A percentile compares a stretch with the other conserved stretches of the same genome.
Evolutionary conservation across 2,113 vertebrate species (phyloP).

Genomic region (Aphelocoma coerulescens): DNA sequence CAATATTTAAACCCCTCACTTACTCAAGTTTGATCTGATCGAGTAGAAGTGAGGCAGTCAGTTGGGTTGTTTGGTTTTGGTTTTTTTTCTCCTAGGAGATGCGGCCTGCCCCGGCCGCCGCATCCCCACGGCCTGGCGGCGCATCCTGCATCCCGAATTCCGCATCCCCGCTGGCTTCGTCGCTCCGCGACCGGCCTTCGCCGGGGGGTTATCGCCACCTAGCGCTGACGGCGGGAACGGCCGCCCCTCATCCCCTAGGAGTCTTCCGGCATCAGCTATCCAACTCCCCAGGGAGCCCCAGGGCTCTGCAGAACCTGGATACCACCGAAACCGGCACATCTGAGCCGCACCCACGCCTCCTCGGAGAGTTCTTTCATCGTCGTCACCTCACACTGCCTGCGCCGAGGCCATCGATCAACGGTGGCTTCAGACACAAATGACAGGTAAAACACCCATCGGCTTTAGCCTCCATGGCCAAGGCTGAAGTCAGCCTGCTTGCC

Average conservation of each 20-base stretch:
- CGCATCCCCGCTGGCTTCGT: background rate
- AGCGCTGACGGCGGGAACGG: background rate
- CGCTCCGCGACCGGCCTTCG: background rate
- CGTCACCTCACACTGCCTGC: background rate
- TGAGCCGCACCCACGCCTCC: accelerated
- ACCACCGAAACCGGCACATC: background rate
- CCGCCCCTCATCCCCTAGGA: accelerated
- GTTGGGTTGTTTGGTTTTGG: background rate
- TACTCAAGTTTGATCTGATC: background rate
- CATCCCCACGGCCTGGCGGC: too few species aligned
- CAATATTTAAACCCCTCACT: slow-evolving; percentile 20
- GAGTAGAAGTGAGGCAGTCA: background rate
- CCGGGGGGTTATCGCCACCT: slow-evolving; percentile 13
- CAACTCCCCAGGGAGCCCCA: accelerated
- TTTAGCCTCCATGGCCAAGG: background rate
- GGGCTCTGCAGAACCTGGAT: background rate
- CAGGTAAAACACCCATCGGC: background rate
- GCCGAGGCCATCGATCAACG: background rate
- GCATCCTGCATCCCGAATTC: too few species aligned
- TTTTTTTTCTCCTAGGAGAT: background rate
- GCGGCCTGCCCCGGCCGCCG: background rate
- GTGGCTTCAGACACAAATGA: background rate
- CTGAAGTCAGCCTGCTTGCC: background rate
- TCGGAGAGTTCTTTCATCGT: accelerated
- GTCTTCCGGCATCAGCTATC: accelerated